Conservation (phyloP, 2,797 vertebrate species). For the Argentina silus region DNA sequence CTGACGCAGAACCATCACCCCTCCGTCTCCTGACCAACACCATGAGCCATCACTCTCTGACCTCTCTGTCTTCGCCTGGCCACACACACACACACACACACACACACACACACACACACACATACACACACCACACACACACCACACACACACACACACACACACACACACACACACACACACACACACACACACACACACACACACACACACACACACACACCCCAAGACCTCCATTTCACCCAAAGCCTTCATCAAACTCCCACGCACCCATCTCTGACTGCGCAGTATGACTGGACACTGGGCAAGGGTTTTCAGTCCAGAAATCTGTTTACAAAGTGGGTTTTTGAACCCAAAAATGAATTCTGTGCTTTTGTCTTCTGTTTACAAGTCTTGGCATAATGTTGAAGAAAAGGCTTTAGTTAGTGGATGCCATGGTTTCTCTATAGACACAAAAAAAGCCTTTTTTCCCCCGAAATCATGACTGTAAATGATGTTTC, state of each 20-base stretch:
- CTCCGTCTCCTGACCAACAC: slow-evolving; percentile 16
- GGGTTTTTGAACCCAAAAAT: slow-evolving; percentile 36
- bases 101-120: slow-evolving; percentile 33
- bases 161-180: slow-evolving; percentile 33
- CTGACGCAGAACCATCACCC: slow-evolving; percentile 49
- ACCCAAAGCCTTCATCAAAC: slow-evolving; percentile 41
- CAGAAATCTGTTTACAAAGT: slow-evolving; percentile 37
- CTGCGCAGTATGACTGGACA: slow-evolving; percentile 11
- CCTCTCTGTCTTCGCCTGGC: neutral
- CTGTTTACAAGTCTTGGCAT: slow-evolving; percentile 57
- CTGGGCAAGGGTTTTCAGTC: slow-evolving; percentile 46
- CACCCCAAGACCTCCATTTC: slow-evolving; percentile 44
- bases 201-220: slow-evolving; percentile 14
- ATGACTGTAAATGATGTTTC: slow-evolving; percentile 67
- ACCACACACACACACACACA: neutral
- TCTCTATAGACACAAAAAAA: slow-evolving; percentile 57
- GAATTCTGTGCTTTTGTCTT: slow-evolving; percentile 56
- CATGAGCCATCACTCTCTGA: slow-evolving; percentile 7
- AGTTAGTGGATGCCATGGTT: slow-evolving; percentile 58
- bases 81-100: neutral
- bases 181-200: neutral
- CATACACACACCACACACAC: slow-evolving; percentile 28
- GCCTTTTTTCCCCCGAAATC: slow-evolving; percentile 56
- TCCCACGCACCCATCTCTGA: slow-evolving; percentile 45
- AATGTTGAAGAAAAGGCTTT: slow-evolving; percentile 41